phyloP scores from a whole-genome alignment of 2,797 vertebrate genomes.

The Scolopax rusticola region DNA sequence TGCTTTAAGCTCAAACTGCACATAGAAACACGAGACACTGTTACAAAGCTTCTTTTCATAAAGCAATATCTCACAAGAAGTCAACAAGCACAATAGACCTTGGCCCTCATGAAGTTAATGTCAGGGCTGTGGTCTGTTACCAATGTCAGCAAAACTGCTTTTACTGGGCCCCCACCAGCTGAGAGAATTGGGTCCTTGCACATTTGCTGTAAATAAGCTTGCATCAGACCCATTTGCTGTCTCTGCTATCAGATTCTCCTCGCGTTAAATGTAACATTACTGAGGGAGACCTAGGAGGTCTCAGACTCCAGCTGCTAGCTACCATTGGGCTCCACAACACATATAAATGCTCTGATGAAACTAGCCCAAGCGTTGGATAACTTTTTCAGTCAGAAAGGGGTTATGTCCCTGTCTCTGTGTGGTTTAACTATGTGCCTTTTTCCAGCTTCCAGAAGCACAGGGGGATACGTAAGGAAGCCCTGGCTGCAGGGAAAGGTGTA shows the following conservation, averaged over 20 bases:
- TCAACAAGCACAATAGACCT: too few species aligned
- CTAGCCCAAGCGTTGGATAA: background rate
- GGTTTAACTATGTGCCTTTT: background rate
- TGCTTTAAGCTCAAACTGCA: background rate
- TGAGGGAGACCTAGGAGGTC: background rate
- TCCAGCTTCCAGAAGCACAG: background rate
- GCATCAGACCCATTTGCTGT: background rate
- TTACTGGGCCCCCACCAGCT: background rate
- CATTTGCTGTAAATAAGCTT: background rate
- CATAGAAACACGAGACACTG: rapidly evolving
- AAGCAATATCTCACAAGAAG: background rate
- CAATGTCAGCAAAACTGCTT: background rate
- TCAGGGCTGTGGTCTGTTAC: background rate
- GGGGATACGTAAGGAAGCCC: background rate
- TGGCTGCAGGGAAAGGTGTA: background rate
- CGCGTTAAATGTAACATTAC: background rate
- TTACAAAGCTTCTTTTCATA: background rate
- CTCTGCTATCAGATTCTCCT: background rate
- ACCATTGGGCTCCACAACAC: background rate
- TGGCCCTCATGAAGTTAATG: background rate
- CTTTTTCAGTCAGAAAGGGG: background rate
- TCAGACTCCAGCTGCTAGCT: background rate
- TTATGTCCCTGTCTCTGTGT: background rate
- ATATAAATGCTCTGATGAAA: background rate
- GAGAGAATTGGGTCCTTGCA: background rate